Base-by-base conservation (phyloP, 2,888 invertebrate species). In the Ephialtes manifestator region DNA sequence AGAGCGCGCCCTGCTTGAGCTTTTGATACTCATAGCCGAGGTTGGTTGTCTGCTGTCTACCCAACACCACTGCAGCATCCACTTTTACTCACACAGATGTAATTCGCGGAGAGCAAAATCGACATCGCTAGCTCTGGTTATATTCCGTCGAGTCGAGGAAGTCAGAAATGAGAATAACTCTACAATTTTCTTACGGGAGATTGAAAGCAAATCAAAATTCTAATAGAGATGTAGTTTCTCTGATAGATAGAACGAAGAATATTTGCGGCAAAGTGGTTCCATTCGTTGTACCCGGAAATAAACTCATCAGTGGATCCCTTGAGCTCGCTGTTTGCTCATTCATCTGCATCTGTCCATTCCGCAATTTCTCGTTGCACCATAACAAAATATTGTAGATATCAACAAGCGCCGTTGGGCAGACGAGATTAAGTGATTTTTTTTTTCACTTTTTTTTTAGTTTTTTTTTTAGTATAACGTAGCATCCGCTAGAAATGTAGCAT, bases 121-220 rank as follows among this genome's bases (percentile, higher is more conserved):
- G 0, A 51, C 63, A 7, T 35, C n/a, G 5, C n/a, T 4, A 7
- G 18, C 39, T 43, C 43, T 18, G 10, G 39, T 18, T 18, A 28
- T 24, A 8, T 46, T 24, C 28, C 39, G n/a, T 43, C 31, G 2
- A 13, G 51, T n/a, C 18, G 65, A 76, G 63, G 28, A 58, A 83
- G 13, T 20, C 46, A 77, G 84, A 18, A 72, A 63, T 24, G 63
- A 65, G 76, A 81, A 78, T 81, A 88, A 84, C 83, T 89, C 87
- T 53, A 86, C 87, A 89, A 88, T 87, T 88, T 89, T 89, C 88
- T 58, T 65, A 65, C 68, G 79, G 63, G 84, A 77, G 68, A 86
- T 84, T 84, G 84, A 84, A 86, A 84, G 80, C 84, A 74, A 85
- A 86, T 82, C 74, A 84, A 86, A 84, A 55, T 85, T 84, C 39